Evolutionary conservation across 2,797 vertebrate genomes (phyloP).

Genomic region (Calcarius lapponicus): DNA sequence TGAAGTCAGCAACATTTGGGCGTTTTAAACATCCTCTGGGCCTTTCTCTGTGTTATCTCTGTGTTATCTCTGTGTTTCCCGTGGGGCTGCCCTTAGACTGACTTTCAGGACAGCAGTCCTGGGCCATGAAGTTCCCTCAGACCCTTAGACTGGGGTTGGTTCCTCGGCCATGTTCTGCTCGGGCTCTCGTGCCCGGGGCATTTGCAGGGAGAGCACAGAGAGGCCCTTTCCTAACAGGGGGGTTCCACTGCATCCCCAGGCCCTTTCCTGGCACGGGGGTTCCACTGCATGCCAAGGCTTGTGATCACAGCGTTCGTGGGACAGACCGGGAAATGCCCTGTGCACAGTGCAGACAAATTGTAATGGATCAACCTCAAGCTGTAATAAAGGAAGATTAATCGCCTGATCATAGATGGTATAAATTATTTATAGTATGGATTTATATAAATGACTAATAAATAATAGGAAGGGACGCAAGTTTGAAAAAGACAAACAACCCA

Average conservation of each 20-base stretch:
- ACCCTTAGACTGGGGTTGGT: not conserved
- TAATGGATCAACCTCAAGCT: constrained; percentile 26
- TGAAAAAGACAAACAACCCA: not conserved
- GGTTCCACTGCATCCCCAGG: not conserved
- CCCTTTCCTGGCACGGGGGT: not conserved
- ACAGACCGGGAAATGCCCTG: not conserved
- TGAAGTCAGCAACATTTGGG: fast-evolving
- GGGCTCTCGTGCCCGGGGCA: fast-evolving
- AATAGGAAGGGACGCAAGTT: not conserved
- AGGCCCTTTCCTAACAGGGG: not conserved
- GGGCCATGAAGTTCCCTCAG: not conserved
- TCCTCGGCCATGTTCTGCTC: not conserved
- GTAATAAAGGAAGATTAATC: constrained; percentile 53
- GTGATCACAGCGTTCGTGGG: not conserved
- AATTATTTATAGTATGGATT: constrained; percentile 59
- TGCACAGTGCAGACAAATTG: not conserved
- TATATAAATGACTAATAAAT: constrained; percentile 38
- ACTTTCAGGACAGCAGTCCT: not conserved
- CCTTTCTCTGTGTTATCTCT: not conserved
- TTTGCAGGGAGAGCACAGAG: not conserved
- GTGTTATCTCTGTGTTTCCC: not conserved
- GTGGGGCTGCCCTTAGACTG: not conserved
- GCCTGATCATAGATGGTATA: constrained; percentile 13
- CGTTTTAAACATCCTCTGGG: not conserved
- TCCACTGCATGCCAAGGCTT: not conserved